Base-by-base conservation (phyloP, 1,140 invertebrate genomes). In the Melanaphis sacchari region DNA sequence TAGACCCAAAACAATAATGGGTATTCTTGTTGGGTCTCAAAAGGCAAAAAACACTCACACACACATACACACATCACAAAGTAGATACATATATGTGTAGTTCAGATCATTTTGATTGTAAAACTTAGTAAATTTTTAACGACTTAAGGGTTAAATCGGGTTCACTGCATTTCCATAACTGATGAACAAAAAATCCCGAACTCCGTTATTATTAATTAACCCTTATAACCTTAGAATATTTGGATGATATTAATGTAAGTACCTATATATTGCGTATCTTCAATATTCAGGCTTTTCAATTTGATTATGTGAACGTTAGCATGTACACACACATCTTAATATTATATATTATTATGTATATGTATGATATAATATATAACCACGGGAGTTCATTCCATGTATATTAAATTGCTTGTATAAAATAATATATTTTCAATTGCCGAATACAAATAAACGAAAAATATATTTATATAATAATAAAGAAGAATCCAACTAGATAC, bases 401-500 rank as follows among this genome's bases (percentile, higher is more conserved):
- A 52, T 22, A 87, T 3, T 87, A 87, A n/a, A 24, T 15, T 43
- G 4, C 40, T 85, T 85, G 38, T 40, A 18, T 85, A 41, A 85
- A 40, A 85, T 40, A 31, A 40, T 40, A 85, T 88, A 52, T 89
- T 89, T 89, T 89, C 43, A 89, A 89, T 89, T 52, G 18, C 40
- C 36, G 46, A 49, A 49, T 22, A 88, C 85, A 88, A 88, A 88
- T 49, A 49, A 90, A 90, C 88, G 52, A 52, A 52, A 90, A 59
- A 90, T 40, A 5, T n/a, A 41, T 46, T 88, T n/a, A 46, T 88
- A 36, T 88, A 46, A 43, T 54, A 38, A 38, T 40, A 90, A 90
- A 90, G 88, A 90, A 54, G 88, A 59, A 59, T 54, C 88, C 18
- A 22, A 88, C 36, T 36, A 38, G 21, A 89, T 49, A 26, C 38